Percentiles rank a stretch among this genome's conserved stretches.
These are phyloP conservation scores for Zaprionus ornatus DNA, from an alignment of 1,140 invertebrate genomes.

Conservation along the genomic window DNA sequence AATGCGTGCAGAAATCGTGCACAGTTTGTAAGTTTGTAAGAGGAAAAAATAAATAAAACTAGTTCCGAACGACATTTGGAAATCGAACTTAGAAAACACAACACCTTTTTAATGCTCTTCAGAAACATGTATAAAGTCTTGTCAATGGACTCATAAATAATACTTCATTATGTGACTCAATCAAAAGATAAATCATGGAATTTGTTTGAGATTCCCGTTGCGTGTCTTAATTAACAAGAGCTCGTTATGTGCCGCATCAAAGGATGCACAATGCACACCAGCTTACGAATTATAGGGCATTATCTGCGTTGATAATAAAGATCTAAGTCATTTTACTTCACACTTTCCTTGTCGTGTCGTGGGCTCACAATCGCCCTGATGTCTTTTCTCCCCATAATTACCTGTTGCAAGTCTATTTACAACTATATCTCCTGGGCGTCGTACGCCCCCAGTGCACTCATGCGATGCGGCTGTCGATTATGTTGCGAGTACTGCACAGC, in stretches of 20 bases:
- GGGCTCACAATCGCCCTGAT: conserved; percentile 13
- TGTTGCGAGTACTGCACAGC: conserved; percentile 24
- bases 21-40: conserved; percentile 5
- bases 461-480: conserved; percentile 48
- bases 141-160: neutral
- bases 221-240: neutral
- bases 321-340: conserved; percentile 26
- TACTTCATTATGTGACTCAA: neutral
- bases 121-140: neutral
- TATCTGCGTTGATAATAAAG: conserved; percentile 20
- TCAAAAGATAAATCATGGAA: neutral
- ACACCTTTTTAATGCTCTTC: neutral
- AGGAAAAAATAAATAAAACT: conserved; percentile 49
- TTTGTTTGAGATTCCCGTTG: neutral
- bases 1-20: conserved; percentile 77
- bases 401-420: conserved; percentile 46
- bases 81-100: neutral
- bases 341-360: conserved; percentile 19
- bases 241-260: neutral
- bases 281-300: neutral
- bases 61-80: conserved; percentile 55
- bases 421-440: conserved; percentile 56
- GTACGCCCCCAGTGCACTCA: conserved; percentile 56
- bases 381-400: conserved; percentile 58
- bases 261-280: neutral